A percentile compares a stretch with the other conserved stretches of the same genome.
phyloP scores from a whole-genome alignment of 2,797 vertebrate species.

The Cichlasoma orientale region DNA sequence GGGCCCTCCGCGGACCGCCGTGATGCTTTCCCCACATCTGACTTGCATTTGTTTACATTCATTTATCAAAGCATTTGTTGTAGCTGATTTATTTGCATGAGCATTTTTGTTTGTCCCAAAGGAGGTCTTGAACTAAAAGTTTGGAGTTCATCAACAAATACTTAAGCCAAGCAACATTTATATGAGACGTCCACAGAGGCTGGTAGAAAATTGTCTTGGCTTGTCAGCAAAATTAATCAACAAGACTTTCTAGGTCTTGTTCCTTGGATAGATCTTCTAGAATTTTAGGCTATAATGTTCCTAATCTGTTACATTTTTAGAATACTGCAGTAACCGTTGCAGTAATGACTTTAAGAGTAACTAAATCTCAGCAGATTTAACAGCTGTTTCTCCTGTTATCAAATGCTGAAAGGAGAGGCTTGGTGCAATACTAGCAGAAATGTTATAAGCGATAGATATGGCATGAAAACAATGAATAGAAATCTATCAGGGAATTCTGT shows the following conservation, averaged over 20 bases:
- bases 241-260: conserved; percentile 17
- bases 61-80: conserved; percentile 66
- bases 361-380: neutral
- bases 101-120: conserved; percentile 59
- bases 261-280: neutral
- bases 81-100: conserved; percentile 64
- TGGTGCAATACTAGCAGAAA: neutral
- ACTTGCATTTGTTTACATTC: conserved; percentile 72
- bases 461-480: neutral
- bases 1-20: conserved; percentile 13
- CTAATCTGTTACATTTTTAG: neutral
- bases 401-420: neutral
- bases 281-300: neutral
- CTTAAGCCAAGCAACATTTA: conserved; percentile 49
- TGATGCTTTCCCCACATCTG: conserved; percentile 60
- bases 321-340: neutral
- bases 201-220: conserved; percentile 54
- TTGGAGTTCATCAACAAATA: conserved; percentile 65
- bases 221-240: conserved; percentile 35
- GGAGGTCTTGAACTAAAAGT: conserved; percentile 46
- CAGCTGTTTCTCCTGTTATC: neutral
- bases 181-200: conserved; percentile 55
- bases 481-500: neutral
- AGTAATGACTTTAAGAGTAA: neutral
- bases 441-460: neutral